phyloP scores from a whole-genome alignment of 2,888 invertebrate species.

The Phaedon cochleariae region DNA sequence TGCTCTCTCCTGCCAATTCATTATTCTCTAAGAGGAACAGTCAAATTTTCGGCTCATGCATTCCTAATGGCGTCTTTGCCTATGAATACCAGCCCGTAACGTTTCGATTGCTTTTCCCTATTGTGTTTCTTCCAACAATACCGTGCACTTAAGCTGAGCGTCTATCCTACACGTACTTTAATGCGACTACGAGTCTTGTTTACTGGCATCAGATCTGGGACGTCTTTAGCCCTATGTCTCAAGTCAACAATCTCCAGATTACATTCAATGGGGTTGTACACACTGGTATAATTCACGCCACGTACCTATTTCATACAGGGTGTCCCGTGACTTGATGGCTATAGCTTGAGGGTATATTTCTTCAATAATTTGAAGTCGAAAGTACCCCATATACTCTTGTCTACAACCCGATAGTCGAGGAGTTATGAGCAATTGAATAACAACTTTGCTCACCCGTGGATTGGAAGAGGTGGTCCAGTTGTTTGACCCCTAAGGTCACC shows the following conservation, averaged over 20 bases:
- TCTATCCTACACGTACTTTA: background rate
- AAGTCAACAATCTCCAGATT: background rate
- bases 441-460: no score
- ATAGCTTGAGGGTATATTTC: no score
- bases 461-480: no score
- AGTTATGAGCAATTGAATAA: no score
- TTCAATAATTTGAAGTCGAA: no score
- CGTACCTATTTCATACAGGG: no score
- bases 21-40: background rate
- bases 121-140: background rate
- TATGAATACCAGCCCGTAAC: background rate
- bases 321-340: no score
- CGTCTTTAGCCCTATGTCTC: background rate
- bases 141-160: background rate
- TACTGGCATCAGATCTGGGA: background rate
- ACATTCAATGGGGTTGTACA: no score
- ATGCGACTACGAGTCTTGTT: background rate
- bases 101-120: background rate
- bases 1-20: background rate
- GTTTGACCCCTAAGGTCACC: no score
- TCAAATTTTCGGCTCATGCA: background rate
- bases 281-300: no score
- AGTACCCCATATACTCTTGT: no score
- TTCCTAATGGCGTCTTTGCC: background rate
- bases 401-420: no score